These are phyloP conservation scores for Malurus alboscapulatus DNA, from an alignment of 2,113 vertebrate species.

Conservation along the genomic window DNA sequence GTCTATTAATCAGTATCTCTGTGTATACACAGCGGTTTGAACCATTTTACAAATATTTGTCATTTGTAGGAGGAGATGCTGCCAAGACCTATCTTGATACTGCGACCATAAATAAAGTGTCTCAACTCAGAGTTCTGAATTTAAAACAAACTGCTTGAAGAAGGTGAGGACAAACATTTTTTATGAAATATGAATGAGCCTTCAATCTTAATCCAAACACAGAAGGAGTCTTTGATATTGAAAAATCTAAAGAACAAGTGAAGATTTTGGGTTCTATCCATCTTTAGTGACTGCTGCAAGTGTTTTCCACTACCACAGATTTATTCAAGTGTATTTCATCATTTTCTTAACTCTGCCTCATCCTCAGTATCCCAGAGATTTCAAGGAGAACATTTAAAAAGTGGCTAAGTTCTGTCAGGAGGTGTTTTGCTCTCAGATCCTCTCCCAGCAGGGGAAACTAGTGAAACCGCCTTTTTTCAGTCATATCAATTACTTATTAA, in stretches of 20 bases:
- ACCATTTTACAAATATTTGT: conserved; percentile 61
- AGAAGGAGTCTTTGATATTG: background rate
- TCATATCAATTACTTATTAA: background rate
- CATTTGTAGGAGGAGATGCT: conserved; percentile 24
- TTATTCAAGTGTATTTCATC: background rate
- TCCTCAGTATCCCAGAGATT: background rate
- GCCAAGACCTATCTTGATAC: conserved; percentile 31
- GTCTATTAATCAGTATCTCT: conserved; percentile 36
- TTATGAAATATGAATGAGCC: background rate
- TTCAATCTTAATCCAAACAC: background rate
- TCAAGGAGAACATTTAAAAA: background rate
- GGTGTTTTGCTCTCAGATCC: background rate
- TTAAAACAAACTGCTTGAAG: conserved; percentile 36
- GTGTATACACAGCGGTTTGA: conserved; percentile 26
- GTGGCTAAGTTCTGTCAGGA: background rate
- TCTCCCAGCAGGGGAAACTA: background rate
- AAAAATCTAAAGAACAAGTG: background rate
- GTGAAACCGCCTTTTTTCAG: background rate
- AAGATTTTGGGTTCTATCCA: background rate
- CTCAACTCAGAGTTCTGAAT: background rate
- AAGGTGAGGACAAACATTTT: background rate
- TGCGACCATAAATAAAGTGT: conserved; percentile 9
- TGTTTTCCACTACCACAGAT: background rate
- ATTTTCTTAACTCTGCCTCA: background rate
- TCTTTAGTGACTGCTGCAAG: background rate